These are phyloP conservation scores for Triplophysa siluroides DNA, from an alignment of 2,113 vertebrate genomes.

Conservation along the genomic window DNA sequence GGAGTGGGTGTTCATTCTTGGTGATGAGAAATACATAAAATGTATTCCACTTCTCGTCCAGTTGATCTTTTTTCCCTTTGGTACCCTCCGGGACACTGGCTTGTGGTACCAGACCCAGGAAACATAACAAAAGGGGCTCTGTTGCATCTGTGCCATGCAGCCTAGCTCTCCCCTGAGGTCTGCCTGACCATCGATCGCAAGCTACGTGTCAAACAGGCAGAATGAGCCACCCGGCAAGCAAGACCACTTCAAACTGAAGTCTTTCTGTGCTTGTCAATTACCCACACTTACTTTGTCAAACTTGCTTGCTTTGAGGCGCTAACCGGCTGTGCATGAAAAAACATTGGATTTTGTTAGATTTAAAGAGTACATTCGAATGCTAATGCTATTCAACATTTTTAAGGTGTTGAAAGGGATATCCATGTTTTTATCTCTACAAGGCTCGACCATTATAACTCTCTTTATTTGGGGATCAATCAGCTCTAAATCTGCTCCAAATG, in stretches of 20 bases:
- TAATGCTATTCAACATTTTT: neutral
- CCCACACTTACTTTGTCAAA: constrained; percentile 44
- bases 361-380: too few species aligned
- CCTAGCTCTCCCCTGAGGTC: constrained; percentile 57
- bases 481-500: too few species aligned
- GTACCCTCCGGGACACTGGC: constrained; percentile 19
- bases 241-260: constrained; percentile 53
- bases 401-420: too few species aligned
- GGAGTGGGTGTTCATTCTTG: neutral
- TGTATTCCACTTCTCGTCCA: constrained; percentile 54
- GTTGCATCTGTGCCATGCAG: constrained; percentile 30
- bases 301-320: constrained; percentile 14
- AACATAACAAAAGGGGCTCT: constrained; percentile 46
- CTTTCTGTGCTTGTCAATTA: constrained; percentile 67
- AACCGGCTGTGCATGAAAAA: constrained; percentile 24
- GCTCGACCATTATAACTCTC: too few species aligned
- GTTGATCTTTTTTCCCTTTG: constrained; percentile 33
- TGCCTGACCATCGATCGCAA: constrained; percentile 67
- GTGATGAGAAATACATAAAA: constrained; percentile 40
- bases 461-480: too few species aligned
- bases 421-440: too few species aligned
- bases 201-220: constrained; percentile 60
- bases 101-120: constrained; percentile 29
- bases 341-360: constrained; percentile 31
- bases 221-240: constrained; percentile 50